Conservation (phyloP, 2,113 vertebrate species). For the Anoplopoma fimbria region DNA sequence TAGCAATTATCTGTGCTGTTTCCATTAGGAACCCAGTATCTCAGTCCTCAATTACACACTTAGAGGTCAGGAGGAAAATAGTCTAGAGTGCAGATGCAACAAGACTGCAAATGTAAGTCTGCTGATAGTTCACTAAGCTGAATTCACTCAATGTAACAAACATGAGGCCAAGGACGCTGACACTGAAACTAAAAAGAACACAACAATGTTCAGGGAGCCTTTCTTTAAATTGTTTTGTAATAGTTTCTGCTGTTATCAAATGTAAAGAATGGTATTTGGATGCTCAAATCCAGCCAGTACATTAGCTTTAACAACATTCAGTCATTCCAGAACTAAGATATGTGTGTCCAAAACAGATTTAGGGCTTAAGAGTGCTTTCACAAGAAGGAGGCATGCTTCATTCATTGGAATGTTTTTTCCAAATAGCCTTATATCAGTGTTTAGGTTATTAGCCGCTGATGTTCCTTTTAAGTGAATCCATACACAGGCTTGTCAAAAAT, state of each 20-base stretch:
- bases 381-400: conserved; percentile 10
- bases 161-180: conserved; percentile 21
- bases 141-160: conserved; percentile 1
- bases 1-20: not conserved
- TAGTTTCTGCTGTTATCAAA: conserved; percentile 10
- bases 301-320: conserved; percentile 31
- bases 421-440: conserved; percentile 28
- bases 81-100: conserved; percentile 18
- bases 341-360: conserved; percentile 29
- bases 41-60: conserved; percentile 5
- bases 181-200: not conserved
- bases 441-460: conserved; percentile 38
- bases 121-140: conserved; percentile 15
- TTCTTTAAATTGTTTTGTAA: not conserved
- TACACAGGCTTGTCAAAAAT: conserved; percentile 42
- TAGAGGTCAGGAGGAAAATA: not conserved
- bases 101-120: conserved; percentile 14
- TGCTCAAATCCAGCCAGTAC: conserved; percentile 5
- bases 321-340: conserved; percentile 18
- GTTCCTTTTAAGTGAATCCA: conserved; percentile 23
- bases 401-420: conserved; percentile 33
- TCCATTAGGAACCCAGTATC: not conserved
- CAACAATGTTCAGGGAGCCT: not conserved
- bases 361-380: conserved; percentile 5
- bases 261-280: conserved; percentile 3